Evolutionary conservation across 2,888 invertebrate genomes (phyloP), one percentile per base, ranked within the genome.

Genomic region (Clanis bilineata): DNA sequence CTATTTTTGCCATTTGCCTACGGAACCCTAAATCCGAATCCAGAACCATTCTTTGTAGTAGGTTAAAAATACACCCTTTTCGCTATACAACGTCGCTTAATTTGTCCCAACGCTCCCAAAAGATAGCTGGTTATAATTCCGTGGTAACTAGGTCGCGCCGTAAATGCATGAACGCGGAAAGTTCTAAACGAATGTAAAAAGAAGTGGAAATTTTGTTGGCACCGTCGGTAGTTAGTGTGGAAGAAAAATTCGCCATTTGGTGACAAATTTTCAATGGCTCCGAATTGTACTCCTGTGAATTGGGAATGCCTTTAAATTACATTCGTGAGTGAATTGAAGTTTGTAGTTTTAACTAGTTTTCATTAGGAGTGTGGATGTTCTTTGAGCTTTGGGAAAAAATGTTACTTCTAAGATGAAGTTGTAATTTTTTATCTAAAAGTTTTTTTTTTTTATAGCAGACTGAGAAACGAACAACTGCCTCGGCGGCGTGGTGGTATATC

Each of bases 261-360:
- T 45, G 58, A 41, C 39, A 51, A 51, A 39, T 58, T 25, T 58
- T 51, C 58, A 58, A 47, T 58, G 39, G 38, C 39, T 23, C 23
- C 39, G 39, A 51, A 58, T 58, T 58, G 58, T 51, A 21, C 58
- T 21, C 38, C 15, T 15, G 51, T 39, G 58, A 38, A 47, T 47
- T 18, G 18, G 28, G 39, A 18, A 51, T 21, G 51, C 25, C 51
- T 2, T 15, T 47, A 12, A 18, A 58, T 47, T 18, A 47, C 47
- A 47, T 58, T 39, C 36, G 28, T 57, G 7, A 57, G 44, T 57
- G 45, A 25, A 45, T 45, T 10, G 7, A 47, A 28, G 15, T 25
- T 15, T 47, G 25, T n/a, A 12, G 10, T 28, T 28, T 47, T n/a
- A 6, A 25, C 25, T 15, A n/a, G 6, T 28, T 10, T 44, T 28